Evolutionary conservation across 2,113 vertebrate species (phyloP).

Genomic region (Platycercus adscitus): DNA sequence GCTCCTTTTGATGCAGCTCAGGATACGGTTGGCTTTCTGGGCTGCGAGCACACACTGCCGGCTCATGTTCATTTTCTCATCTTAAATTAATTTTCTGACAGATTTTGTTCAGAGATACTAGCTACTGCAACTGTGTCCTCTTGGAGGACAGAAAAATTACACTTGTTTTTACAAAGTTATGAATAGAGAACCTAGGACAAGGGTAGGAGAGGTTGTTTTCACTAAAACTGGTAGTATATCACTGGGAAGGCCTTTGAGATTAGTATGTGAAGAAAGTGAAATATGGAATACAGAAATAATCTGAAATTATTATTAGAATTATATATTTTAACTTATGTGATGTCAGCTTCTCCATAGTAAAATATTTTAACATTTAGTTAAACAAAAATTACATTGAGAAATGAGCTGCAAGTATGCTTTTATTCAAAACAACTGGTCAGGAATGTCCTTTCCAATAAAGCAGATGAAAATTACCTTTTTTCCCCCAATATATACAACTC

Average conservation of each 20-base stretch:
- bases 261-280: neutral
- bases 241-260: neutral
- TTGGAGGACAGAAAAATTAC: neutral
- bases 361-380: neutral
- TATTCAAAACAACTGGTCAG: neutral
- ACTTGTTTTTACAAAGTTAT: neutral
- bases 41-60: too few species aligned
- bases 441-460: neutral
- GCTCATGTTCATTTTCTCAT: too few species aligned
- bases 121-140: neutral
- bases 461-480: neutral
- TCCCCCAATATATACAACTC: neutral
- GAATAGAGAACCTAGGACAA: neutral
- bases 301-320: neutral
- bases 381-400: neutral
- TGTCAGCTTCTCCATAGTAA: neutral
- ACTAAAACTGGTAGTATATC: neutral
- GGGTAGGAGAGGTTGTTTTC: fast-evolving
- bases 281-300: neutral
- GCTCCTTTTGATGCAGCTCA: too few species aligned
- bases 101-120: neutral
- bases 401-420: neutral
- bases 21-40: too few species aligned
- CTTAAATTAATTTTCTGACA: neutral
- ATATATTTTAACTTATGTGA: neutral